These are phyloP conservation scores for Phaedon cochleariae DNA, from an alignment of 2,888 invertebrate species.

Conservation along the genomic window DNA sequence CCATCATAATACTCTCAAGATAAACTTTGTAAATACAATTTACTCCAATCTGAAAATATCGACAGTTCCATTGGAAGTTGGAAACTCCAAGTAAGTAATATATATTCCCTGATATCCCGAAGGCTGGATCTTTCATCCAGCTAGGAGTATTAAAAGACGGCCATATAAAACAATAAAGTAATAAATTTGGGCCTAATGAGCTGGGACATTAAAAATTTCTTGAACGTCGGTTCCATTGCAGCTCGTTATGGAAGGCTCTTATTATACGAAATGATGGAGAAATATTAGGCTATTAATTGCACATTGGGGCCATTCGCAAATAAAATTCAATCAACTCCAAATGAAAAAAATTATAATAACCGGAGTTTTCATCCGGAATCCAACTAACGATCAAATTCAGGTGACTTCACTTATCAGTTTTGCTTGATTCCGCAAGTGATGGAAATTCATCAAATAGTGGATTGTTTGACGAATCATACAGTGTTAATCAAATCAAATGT, in stretches of 20 bases:
- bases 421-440: no score
- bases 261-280: not conserved
- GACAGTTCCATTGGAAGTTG: conserved; percentile 1
- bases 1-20: no score
- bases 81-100: conserved; percentile 13
- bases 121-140: conserved; percentile 1
- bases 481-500: no score
- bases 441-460: no score
- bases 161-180: conserved; percentile 12
- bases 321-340: no score
- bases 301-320: no score
- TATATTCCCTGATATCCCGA: no score
- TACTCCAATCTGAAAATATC: not conserved
- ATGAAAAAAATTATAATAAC: no score
- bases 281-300: not conserved
- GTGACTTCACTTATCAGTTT: no score
- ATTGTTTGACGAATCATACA: no score
- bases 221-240: conserved; percentile 1
- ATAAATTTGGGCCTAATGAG: conserved; percentile 18
- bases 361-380: no score
- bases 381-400: no score
- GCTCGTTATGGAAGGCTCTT: conserved; percentile 1
- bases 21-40: not conserved
- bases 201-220: conserved; percentile 10
- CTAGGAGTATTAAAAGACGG: conserved; percentile 15